phyloP scores from a whole-genome alignment of 2,888 invertebrate genomes.

The Archaeoteleia sp. region DNA sequence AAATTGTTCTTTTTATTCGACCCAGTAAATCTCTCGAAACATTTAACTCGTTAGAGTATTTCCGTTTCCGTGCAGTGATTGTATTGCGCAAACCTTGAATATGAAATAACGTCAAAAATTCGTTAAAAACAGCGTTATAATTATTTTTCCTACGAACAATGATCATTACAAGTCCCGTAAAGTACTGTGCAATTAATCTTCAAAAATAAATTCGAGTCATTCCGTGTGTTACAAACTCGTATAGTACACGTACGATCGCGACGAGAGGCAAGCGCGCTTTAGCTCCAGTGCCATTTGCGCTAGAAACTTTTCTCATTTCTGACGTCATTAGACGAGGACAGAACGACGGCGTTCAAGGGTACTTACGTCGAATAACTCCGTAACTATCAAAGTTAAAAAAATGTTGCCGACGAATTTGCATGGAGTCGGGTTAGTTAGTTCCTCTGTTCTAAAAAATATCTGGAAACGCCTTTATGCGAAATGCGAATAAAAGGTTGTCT shows the following conservation, averaged over 20 bases:
- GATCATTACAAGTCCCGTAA: conserved; percentile 22
- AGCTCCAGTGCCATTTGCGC: conserved; percentile 37
- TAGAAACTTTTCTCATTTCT: conserved; percentile 48
- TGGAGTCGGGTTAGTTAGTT: neutral
- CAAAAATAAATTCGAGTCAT: conserved; percentile 33
- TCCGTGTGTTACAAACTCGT: conserved; percentile 27
- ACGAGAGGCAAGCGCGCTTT: conserved; percentile 30
- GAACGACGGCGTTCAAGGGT: conserved; percentile 31
- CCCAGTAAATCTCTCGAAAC: too few species aligned
- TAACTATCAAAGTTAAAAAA: conserved; percentile 36
- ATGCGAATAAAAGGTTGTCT: too few species aligned
- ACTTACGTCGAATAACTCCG: conserved; percentile 39
- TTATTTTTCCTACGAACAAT: neutral
- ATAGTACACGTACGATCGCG: conserved; percentile 30
- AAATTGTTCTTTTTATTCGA: too few species aligned
- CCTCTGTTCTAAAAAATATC: too few species aligned
- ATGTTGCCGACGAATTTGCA: conserved; percentile 15
- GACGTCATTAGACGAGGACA: conserved; percentile 46
- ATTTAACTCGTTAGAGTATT: too few species aligned
- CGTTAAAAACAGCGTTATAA: too few species aligned
- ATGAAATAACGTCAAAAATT: too few species aligned
- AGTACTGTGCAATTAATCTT: conserved; percentile 29
- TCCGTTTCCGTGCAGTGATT: too few species aligned
- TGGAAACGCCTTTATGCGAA: too few species aligned
- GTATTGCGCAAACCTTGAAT: too few species aligned